Percentiles rank a stretch among this genome's conserved stretches.
phyloP scores from a whole-genome alignment of 2,797 vertebrate genomes.

The Coregonus ussuriensis region DNA sequence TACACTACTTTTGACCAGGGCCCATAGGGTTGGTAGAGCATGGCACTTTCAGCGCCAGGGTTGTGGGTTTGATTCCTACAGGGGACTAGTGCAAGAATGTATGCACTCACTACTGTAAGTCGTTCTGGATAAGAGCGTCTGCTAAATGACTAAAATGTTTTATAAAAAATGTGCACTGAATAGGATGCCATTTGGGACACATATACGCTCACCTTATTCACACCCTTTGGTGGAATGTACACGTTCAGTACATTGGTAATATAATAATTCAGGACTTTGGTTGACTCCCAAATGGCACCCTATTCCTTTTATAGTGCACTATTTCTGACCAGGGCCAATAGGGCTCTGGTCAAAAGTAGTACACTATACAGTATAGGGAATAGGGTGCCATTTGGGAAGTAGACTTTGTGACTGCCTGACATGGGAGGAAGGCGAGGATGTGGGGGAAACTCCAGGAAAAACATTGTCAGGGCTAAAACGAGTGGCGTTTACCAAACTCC shows the following conservation, averaged over 20 bases:
- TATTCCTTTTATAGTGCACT: background rate
- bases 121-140: no score
- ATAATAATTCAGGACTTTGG: background rate
- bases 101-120: no score
- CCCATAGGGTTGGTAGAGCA: no score
- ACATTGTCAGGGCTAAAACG: slow-evolving; percentile 29
- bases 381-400: background rate
- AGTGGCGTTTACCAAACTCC: slow-evolving; percentile 50
- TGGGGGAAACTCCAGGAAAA: slow-evolving; percentile 53
- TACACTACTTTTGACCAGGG: no score
- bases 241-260: background rate
- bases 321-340: background rate
- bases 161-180: background rate
- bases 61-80: no score
- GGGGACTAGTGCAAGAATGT: no score
- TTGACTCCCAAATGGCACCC: background rate
- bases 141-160: no score
- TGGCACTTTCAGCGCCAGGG: no score
- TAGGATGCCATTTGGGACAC: background rate
- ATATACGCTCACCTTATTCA: no score
- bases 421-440: slow-evolving; percentile 22
- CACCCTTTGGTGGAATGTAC: background rate
- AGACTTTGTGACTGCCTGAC: slow-evolving; percentile 36
- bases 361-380: background rate
- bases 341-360: background rate